Evolutionary conservation across 2,797 vertebrate species (phyloP), one percentile per base, ranked within the genome.

Genomic region (Parotocinclus haroldoi): DNA sequence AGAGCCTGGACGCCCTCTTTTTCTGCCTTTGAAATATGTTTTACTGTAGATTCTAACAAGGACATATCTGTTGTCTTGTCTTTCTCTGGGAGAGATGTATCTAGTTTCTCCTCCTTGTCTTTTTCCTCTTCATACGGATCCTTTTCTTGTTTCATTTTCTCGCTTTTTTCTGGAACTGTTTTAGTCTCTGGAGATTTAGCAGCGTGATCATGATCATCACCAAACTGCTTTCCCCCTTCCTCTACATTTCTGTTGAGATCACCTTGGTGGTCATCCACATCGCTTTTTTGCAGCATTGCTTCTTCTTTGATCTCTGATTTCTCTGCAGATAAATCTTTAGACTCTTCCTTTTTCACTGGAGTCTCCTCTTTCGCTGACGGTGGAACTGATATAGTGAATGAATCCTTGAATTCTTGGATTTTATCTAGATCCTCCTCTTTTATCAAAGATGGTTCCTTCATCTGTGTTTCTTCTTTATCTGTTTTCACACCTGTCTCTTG

Each of bases 221-320:
- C 80, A 66, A 91, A 91, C 1, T 67, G 81, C 74, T 82, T 88
- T 59, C 93, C 91, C 63, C 76, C 82, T 71, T 90, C 89, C 64
- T 92, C 85, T 37, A 82, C 63, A 3, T 89, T 89, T 71, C 74
- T 83, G 40, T 81, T 80, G 56, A 71, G 51, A 63, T 18, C 67
- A 40, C 78, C 72, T 13, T 82, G 68, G 78, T 78, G 78, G 4
- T 58, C 44, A 3, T 71, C 58, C 49, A 83, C 69, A n/a, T 78
- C 78, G 16, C 18, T 49, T 57, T 65, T 61, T 55, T 39, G 70
- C 58, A 76, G 38, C 39, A 66, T 61, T 51, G 37, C 65, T 36
- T 12, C 57, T 39, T 7, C 58, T 8, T 49, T 57, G 16, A 58
- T 63, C n/a, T n/a, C n/a, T n/a, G 58, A 46, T 12, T 61, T 71